phyloP scores from a whole-genome alignment of 2,888 invertebrate genomes.

The Tipula unca region DNA sequence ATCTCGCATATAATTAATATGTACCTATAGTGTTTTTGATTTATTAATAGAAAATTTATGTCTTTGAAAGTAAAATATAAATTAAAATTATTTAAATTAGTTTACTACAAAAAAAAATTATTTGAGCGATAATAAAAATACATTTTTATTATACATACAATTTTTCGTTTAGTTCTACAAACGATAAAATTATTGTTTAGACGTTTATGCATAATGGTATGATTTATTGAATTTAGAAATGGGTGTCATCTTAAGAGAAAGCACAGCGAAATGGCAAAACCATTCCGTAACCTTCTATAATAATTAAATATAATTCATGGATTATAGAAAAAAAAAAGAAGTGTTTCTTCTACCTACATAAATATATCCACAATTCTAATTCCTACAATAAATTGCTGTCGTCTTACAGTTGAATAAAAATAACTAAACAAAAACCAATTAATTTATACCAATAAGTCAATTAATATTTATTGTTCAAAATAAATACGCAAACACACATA shows the following conservation, averaged over 20 bases:
- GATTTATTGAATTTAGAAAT: too few relatives aligned
- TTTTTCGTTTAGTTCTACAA: too few relatives aligned
- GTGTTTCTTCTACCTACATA: neutral
- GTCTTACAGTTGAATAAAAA: neutral
- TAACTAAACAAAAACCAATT: neutral
- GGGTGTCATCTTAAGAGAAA: too few relatives aligned
- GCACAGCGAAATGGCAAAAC: too few relatives aligned
- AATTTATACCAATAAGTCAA: neutral
- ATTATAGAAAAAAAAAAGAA: too few relatives aligned
- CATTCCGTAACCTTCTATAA: too few relatives aligned
- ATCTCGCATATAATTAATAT: neutral
- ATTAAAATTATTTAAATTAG: neutral
- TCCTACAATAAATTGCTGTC: neutral
- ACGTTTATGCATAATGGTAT: neutral
- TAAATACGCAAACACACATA: neutral
- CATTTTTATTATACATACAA: too few relatives aligned
- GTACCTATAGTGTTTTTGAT: neutral
- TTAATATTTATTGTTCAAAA: neutral
- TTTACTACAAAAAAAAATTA: neutral
- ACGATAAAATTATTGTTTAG: neutral
- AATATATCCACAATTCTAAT: neutral
- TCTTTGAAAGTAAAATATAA: neutral
- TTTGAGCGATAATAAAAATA: neutral
- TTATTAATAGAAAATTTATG: neutral
- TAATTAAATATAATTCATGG: too few relatives aligned